Conservation (phyloP, 2,113 vertebrate genomes). For the Oxyura jamaicensis region DNA sequence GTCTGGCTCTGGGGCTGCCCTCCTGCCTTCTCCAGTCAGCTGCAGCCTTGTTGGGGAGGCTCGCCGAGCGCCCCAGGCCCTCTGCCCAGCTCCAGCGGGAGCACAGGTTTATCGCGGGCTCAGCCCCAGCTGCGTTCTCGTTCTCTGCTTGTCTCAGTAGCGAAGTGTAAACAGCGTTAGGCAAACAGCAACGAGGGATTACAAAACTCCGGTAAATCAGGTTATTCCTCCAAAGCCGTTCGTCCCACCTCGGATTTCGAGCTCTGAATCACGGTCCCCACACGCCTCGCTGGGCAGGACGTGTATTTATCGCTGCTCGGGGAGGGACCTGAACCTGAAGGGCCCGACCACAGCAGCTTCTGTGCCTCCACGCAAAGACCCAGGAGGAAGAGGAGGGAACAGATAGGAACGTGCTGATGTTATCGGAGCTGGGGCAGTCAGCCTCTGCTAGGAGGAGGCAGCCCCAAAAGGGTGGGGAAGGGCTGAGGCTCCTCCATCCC, state of each 20-base stretch:
- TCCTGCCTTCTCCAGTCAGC: not conserved
- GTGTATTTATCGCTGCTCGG: not conserved
- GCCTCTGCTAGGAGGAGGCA: not conserved
- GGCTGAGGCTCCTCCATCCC: too few relatives aligned
- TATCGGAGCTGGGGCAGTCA: not conserved
- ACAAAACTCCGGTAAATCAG: not conserved
- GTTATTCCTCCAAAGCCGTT: not conserved
- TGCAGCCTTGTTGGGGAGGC: not conserved
- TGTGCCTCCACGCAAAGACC: accelerated
- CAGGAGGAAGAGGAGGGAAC: not conserved
- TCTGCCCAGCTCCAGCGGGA: too few relatives aligned
- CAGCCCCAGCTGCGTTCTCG: not conserved
- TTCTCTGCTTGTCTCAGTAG: accelerated
- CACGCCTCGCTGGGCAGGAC: not conserved
- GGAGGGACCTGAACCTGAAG: not conserved
- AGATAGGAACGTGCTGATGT: not conserved
- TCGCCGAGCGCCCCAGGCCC: too few relatives aligned
- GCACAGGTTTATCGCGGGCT: too few relatives aligned
- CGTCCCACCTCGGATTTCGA: not conserved
- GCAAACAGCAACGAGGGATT: not conserved
- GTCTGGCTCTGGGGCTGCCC: not conserved
- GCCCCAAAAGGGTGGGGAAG: too few relatives aligned
- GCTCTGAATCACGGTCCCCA: not conserved
- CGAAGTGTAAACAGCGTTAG: not conserved
- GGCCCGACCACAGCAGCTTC: accelerated